Conservation (phyloP, 2,888 invertebrate species). For the Gari tellinella region DNA sequence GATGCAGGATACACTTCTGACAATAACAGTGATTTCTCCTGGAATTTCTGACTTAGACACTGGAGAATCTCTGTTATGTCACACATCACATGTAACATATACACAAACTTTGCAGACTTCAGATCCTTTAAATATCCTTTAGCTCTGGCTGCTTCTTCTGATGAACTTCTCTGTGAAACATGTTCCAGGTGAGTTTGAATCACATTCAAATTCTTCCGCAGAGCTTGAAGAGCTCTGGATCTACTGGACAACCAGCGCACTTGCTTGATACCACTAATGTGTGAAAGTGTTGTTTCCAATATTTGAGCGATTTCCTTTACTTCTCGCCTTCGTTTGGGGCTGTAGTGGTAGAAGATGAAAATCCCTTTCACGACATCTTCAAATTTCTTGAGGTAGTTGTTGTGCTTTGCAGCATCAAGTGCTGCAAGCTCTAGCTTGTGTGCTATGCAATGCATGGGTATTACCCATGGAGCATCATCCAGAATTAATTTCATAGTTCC, state of each 20-base stretch:
- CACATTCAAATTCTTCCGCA: slow-evolving; percentile 21
- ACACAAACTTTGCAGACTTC: background rate
- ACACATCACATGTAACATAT: background rate
- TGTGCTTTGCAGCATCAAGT: slow-evolving; percentile 8
- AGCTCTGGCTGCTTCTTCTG: slow-evolving; percentile 11
- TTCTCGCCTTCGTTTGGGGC: slow-evolving; percentile 25
- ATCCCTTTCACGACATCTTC: slow-evolving; percentile 15
- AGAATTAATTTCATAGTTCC: no score
- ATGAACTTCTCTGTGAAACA: slow-evolving; percentile 3
- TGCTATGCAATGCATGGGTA: slow-evolving; percentile 23
- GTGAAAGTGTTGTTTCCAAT: slow-evolving; percentile 17
- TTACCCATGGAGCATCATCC: no score
- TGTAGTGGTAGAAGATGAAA: slow-evolving; percentile 24
- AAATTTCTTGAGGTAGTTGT: slow-evolving; percentile 11
- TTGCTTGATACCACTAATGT: slow-evolving; percentile 27
- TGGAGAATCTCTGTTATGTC: no score
- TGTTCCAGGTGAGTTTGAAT: slow-evolving; percentile 20
- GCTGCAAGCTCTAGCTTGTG: slow-evolving; percentile 20
- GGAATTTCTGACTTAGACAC: no score
- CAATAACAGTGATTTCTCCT: no score
- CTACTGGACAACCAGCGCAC: slow-evolving; percentile 26
- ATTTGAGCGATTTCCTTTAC: slow-evolving; percentile 18
- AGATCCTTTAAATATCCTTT: slow-evolving; percentile 13
- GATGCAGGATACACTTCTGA: no score
- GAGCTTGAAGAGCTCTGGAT: slow-evolving; percentile 9